These are phyloP conservation scores for Trachurus trachurus DNA, from an alignment of 2,797 vertebrate genomes.

Conservation along the genomic window DNA sequence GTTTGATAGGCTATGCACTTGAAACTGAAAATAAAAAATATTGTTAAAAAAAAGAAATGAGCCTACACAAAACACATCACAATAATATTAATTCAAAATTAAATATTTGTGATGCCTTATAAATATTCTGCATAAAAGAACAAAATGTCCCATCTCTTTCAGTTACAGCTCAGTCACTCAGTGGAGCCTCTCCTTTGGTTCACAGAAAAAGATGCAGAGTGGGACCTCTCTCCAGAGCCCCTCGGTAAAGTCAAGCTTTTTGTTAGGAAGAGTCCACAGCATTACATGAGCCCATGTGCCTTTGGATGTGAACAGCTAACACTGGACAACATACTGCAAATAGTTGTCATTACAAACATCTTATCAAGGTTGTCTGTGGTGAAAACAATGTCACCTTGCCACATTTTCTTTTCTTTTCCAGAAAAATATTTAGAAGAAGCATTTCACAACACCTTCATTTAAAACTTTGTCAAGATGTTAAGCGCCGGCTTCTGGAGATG, in stretches of 20 bases:
- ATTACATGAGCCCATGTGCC: too few relatives aligned
- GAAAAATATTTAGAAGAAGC: not conserved
- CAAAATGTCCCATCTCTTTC: not conserved
- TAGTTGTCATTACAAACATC: not conserved
- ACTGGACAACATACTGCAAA: not conserved
- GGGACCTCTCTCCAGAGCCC: constrained; percentile 5
- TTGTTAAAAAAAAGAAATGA: too few relatives aligned
- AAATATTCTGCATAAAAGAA: too few relatives aligned
- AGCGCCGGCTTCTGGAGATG: not conserved
- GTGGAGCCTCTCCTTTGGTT: not conserved
- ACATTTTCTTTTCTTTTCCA: not conserved
- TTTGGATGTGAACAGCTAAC: not conserved
- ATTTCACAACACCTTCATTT: not conserved
- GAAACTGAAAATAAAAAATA: too few relatives aligned
- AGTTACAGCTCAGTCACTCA: not conserved
- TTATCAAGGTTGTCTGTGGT: not conserved
- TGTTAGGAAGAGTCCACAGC: too few relatives aligned
- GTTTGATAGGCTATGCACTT: too few relatives aligned
- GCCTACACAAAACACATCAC: not conserved
- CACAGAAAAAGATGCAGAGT: constrained; percentile 11
- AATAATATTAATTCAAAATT: too few relatives aligned
- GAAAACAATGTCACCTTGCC: too few relatives aligned
- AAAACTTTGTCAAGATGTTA: not conserved
- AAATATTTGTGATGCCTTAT: not conserved
- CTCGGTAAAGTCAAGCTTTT: not conserved